Evolutionary conservation across 2,797 vertebrate genomes (phyloP).

Genomic region (Sphenopsis melanotis): DNA sequence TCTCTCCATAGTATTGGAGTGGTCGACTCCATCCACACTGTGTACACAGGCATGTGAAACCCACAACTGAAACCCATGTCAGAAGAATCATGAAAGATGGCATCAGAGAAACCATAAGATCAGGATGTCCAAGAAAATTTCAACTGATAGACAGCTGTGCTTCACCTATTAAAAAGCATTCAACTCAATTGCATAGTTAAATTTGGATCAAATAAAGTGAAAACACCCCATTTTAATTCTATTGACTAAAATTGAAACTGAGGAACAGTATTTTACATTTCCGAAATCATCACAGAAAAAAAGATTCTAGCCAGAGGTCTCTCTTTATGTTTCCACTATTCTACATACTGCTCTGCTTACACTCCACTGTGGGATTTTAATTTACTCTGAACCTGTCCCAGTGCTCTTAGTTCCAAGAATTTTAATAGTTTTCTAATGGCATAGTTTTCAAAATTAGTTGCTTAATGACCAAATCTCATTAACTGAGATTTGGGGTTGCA

Average conservation of each 20-base stretch:
- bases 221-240: background rate
- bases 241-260: background rate
- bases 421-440: background rate
- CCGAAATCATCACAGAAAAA: background rate
- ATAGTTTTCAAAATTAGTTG: background rate
- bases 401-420: background rate
- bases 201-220: background rate
- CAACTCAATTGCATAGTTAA: background rate
- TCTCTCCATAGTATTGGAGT: fast-evolving
- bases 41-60: background rate
- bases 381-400: background rate
- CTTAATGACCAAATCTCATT: background rate
- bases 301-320: background rate
- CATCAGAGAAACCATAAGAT: background rate
- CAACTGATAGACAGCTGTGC: background rate
- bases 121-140: background rate
- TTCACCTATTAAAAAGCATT: background rate
- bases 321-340: background rate
- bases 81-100: background rate
- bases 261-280: background rate
- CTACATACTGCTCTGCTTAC: background rate
- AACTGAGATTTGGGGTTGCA: background rate
- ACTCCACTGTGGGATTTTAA: background rate
- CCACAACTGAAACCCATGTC: background rate
- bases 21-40: fast-evolving